These are phyloP conservation scores for Aleiodes leptofemur DNA, from an alignment of 2,888 invertebrate genomes.

Conservation along the genomic window DNA sequence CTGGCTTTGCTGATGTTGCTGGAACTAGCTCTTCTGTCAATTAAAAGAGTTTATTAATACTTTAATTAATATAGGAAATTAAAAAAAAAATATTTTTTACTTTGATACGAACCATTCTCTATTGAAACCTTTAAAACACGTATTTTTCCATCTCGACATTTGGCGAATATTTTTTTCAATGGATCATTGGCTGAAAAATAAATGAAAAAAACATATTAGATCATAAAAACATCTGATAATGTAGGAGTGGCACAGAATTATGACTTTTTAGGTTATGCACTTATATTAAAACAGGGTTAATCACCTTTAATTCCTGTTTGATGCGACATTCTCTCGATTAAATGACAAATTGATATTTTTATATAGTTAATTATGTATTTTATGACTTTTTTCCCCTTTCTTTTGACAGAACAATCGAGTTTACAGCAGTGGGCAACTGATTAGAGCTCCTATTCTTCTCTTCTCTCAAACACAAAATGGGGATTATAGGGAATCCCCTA, in stretches of 20 bases:
- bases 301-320: constrained; percentile 93
- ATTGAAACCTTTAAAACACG: constrained; percentile 90
- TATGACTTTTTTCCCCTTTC: too few species aligned
- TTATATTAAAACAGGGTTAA: neutral
- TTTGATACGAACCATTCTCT: constrained; percentile 83
- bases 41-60: constrained; percentile 44
- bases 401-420: too few species aligned
- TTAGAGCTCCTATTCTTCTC: too few species aligned
- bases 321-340: constrained; percentile 83
- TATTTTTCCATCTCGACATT: constrained; percentile 88
- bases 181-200: constrained; percentile 86
- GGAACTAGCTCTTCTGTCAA: constrained; percentile 85
- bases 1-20: constrained; percentile 81
- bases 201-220: constrained; percentile 37
- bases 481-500: too few species aligned
- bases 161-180: constrained; percentile 87
- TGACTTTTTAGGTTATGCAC: constrained; percentile 47
- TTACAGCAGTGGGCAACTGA: too few species aligned
- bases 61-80: neutral
- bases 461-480: too few species aligned
- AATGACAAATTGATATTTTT: neutral
- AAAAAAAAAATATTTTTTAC: neutral
- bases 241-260: constrained; percentile 52
- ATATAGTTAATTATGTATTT: neutral
- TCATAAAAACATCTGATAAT: constrained; percentile 33